Base-by-base conservation (phyloP, 2,888 invertebrate genomes). In the Callyntrura guangdongensis region DNA sequence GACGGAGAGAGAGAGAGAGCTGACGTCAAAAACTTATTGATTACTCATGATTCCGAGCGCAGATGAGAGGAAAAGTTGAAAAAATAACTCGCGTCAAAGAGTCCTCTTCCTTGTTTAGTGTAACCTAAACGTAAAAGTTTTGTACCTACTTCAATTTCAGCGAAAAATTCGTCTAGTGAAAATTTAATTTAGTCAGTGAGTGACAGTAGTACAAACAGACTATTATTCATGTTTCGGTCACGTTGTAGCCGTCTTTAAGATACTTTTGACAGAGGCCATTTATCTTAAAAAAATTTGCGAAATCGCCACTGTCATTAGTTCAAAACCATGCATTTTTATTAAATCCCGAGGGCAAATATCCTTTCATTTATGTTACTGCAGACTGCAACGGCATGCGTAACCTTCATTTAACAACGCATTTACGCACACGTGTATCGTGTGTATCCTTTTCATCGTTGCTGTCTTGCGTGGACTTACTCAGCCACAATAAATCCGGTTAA, bases 401-500 rank as follows among this genome's bases (percentile, higher is more conserved):
- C 47, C 72, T 72, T 72, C 72, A 47, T 72, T 61, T 36, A 6
- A 2, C 36, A 36, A 36, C 36, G 36, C 36, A 36, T 36, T 72
- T 27, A 69, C 20, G 45, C 47, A 17, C 5, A 77, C 5, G 6
- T 22, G 4, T 49, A 49, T 17, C 45, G n/a, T 45, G n/a, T 20
- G 20, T 69, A 5, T n/a, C 20, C 47, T 47, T 27, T 69, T 36
- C 25, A 12, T 36, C 27, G 47, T 20, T n/a, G 4, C 25, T 53
- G n/a, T 22, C 17, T 49, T 56, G n/a, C 61, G 61, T 47, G n/a
- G 1, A 36, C 36, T 36, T 61, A 61, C 20, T 22, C 61, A 79
- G 67, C 64, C 67, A 77, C 27, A 49, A 27, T 47, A 79, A 87
- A 87, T 87, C 81, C 81, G 81, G 22, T 53, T 36, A 17, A 87